Evolutionary conservation across 2,797 vertebrate genomes (phyloP), one percentile per base, ranked within the genome.

Genomic region (Mycteria americana): DNA sequence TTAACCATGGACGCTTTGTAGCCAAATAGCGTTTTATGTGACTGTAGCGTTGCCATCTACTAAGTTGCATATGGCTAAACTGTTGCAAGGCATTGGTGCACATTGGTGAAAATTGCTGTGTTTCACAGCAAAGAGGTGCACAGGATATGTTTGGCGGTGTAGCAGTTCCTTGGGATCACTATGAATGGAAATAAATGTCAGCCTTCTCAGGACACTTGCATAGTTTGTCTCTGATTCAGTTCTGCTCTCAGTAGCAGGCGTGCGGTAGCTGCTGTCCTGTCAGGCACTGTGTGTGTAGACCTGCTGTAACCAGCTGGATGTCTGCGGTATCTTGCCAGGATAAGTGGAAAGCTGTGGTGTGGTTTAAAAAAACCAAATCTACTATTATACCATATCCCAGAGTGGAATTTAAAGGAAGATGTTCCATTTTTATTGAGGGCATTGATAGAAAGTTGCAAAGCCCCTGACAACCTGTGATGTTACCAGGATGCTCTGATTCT

Each of bases 271-370:
- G 31, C 37, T 92, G 83, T 48, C 22, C 33, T 76, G 73, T 54
- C 39, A 21, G 35, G 25, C 37, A 43, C 11, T 0, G 0, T 3
- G 2, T 9, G 14, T 8, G 1, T 28, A 31, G 41, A 33, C 46
- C n/a, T 70, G 30, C 60, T 82, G 41, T 78, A 43, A 76, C 24
- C 28, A 72, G 30, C 37, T 69, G 78, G 6, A 63, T 60, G 25
- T 39, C 53, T 22, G 56, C 5, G 7, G 0, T 59, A 25, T 59
- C 33, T 63, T 59, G 46, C 46, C 35, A 81, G 76, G 27, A 16
- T 45, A 64, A 65, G 39, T 73, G 43, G 54, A 89, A 85, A 84
- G 35, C 51, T 45, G 45, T 72, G 17, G 19, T n/a, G 19, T 62
- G 18, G 22, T 81, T 84, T 84, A 54, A 79, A 69, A 84, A 11